phyloP scores from a whole-genome alignment of 2,113 vertebrate species.

The Ochotona curzoniae region DNA sequence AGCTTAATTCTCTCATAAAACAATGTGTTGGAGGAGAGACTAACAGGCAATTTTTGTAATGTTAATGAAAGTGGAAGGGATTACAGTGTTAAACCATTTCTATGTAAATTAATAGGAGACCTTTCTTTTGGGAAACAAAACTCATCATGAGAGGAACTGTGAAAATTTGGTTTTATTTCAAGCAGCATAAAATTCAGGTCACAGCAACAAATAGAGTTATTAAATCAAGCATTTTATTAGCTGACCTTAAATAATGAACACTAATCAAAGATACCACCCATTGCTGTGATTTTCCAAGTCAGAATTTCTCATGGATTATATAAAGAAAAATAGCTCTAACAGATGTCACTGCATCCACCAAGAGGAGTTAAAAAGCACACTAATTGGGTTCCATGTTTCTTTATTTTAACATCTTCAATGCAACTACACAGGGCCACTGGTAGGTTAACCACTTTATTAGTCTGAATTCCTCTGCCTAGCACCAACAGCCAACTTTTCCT shows the following conservation, averaged over 20 bases:
- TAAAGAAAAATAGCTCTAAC: conserved; percentile 32
- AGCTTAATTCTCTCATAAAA: conserved; percentile 53
- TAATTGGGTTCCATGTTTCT: not conserved
- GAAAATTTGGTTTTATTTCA: conserved; percentile 43
- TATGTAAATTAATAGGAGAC: conserved; percentile 36
- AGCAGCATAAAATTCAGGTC: conserved; percentile 35
- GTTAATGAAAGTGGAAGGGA: conserved; percentile 49
- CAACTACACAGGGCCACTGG: not conserved
- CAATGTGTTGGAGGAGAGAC: not conserved
- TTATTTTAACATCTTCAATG: conserved; percentile 24
- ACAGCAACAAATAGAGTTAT: not conserved
- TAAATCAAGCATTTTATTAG: conserved; percentile 51
- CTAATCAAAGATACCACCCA: not conserved
- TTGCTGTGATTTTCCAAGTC: conserved; percentile 43
- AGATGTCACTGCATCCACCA: not conserved
- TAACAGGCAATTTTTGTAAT: conserved; percentile 10
- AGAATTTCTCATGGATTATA: not conserved
- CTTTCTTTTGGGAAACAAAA: conserved; percentile 55
- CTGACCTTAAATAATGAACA: conserved; percentile 37
- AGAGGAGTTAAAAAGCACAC: not conserved
- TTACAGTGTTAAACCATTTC: not conserved
- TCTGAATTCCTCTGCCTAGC: not conserved
- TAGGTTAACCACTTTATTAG: not conserved
- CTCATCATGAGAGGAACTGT: not conserved
- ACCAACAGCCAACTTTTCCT: not conserved